A percentile compares a stretch with the other conserved stretches of the same genome.
Evolutionary conservation across 1,140 invertebrate genomes (phyloP).

Genomic region (Colletes gigas): DNA sequence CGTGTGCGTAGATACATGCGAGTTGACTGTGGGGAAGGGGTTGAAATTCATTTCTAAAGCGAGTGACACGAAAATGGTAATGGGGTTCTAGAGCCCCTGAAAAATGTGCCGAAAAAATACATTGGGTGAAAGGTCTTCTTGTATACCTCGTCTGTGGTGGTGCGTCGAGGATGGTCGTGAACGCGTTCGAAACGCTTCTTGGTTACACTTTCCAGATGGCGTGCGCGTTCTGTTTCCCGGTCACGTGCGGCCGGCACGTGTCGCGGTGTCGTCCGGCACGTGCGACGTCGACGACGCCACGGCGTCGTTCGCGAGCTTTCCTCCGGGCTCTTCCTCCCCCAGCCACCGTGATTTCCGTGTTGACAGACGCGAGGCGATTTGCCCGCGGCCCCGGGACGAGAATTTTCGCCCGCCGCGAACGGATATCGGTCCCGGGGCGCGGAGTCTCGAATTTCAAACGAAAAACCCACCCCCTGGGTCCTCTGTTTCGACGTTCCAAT

Average conservation of each 20-base stretch:
- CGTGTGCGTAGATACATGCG: too few species aligned
- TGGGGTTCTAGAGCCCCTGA: too few species aligned
- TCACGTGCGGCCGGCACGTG: slow-evolving; percentile 69
- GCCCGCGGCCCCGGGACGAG: background rate
- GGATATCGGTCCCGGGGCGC: background rate
- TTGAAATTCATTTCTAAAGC: too few species aligned
- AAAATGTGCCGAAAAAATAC: too few species aligned
- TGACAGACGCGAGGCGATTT: slow-evolving; percentile 44
- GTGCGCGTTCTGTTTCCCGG: slow-evolving; percentile 48
- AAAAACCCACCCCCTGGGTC: background rate
- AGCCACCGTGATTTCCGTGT: slow-evolving; percentile 53
- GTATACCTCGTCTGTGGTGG: too few species aligned
- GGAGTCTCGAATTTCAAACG: slow-evolving; percentile 39
- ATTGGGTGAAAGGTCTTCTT: too few species aligned
- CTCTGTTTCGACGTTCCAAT: slow-evolving; percentile 51
- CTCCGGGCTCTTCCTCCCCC: background rate
- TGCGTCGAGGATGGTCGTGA: slow-evolving; percentile 14
- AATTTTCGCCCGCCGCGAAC: too few species aligned
- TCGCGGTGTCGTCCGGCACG: slow-evolving; percentile 54
- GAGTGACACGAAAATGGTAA: too few species aligned
- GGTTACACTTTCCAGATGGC: slow-evolving; percentile 61
- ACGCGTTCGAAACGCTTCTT: slow-evolving; percentile 27
- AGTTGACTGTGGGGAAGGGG: too few species aligned
- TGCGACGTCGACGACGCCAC: slow-evolving; percentile 40
- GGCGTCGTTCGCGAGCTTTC: slow-evolving; percentile 41